A percentile compares a stretch with the other conserved stretches of the same genome.
phyloP scores from a whole-genome alignment of 2,797 vertebrate species.

The Chloroceryle amazona region DNA sequence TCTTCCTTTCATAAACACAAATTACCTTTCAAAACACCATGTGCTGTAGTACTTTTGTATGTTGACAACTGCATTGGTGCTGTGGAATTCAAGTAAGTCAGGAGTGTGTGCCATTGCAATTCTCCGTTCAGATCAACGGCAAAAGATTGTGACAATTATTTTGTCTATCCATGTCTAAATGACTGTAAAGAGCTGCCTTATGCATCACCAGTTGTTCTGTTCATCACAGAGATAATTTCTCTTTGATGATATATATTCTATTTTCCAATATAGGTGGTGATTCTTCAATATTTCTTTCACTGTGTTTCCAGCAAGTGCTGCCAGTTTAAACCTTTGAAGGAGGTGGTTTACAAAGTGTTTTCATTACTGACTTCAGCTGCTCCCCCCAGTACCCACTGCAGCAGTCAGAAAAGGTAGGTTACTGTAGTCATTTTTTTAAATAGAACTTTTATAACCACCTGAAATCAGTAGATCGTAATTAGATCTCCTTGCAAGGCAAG shows the following conservation, averaged over 20 bases:
- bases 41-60: background rate
- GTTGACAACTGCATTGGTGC: background rate
- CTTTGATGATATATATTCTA: background rate
- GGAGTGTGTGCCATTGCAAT: background rate
- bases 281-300: background rate
- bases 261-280: background rate
- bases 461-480: background rate
- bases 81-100: background rate
- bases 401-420: background rate
- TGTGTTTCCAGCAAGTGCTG: background rate
- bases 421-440: background rate
- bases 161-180: background rate
- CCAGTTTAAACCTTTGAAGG: background rate
- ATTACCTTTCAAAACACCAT: background rate
- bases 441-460: background rate
- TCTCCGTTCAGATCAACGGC: background rate
- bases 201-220: background rate
- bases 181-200: background rate
- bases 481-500: background rate
- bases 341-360: background rate
- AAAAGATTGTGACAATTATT: background rate
- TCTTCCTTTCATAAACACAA: background rate
- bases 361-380: background rate
- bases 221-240: background rate
- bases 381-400: background rate